Evolutionary conservation across 2,888 invertebrate genomes (phyloP).

Genomic region (Druceiella hillmani): DNA sequence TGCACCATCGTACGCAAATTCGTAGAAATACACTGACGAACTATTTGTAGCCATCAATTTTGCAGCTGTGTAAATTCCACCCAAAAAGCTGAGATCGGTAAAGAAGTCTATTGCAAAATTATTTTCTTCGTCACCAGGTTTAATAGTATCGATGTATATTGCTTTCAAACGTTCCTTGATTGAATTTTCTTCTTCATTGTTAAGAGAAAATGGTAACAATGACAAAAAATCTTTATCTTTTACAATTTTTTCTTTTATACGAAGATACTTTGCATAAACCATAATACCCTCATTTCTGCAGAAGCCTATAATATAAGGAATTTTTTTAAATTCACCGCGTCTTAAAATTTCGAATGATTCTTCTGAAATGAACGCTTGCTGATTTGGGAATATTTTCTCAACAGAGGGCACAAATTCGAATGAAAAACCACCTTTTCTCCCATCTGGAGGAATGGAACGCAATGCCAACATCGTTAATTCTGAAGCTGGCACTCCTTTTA

Average conservation of each 20-base stretch:
- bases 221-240: too few relatives aligned
- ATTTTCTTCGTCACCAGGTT: conserved; percentile 33
- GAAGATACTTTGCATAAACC: conserved; percentile 27
- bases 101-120: conserved; percentile 42
- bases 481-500: conserved; percentile 32
- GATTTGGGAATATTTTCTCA: conserved; percentile 34
- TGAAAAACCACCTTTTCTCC: conserved; percentile 34
- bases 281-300: conserved; percentile 44
- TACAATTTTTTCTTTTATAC: conserved; percentile 18
- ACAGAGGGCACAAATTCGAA: conserved; percentile 49
- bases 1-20: conserved; percentile 52
- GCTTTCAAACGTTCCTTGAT: conserved; percentile 33
- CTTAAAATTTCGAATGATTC: conserved; percentile 36
- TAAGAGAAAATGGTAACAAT: conserved; percentile 35
- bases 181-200: conserved; percentile 28
- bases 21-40: conserved; percentile 51
- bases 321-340: conserved; percentile 40
- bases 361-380: conserved; percentile 42
- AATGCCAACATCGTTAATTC: conserved; percentile 35
- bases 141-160: conserved; percentile 42
- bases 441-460: conserved; percentile 27
- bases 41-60: conserved; percentile 33
- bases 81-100: conserved; percentile 44
- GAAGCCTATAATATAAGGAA: conserved; percentile 47
- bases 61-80: conserved; percentile 36